Evolutionary conservation across 2,888 invertebrate genomes (phyloP), one percentile per base, ranked within the genome.

Genomic region (Euspilapteryx auroguttella): DNA sequence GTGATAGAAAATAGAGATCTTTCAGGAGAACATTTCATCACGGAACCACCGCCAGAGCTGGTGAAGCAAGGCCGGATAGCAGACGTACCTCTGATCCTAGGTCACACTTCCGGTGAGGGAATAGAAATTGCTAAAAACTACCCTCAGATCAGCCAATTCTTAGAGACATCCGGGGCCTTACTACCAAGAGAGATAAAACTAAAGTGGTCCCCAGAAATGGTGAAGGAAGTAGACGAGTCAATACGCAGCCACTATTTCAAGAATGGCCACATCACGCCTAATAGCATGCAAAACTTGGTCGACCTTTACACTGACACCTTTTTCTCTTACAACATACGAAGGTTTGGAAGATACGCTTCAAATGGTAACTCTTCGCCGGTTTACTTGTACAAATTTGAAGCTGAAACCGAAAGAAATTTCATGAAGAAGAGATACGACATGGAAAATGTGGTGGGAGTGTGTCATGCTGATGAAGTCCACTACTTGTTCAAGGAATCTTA

Each of bases 401-500:
- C 57, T 4, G 71, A 71, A 45, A 62, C 65, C 9, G 71, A 68
- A 27, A 49, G 73, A 26, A 73, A 69, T 40, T 47, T 48, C 29
- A 51, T 56, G 9, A 73, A 73, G 41, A 55, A 44, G 25, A 35
- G 42, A 24, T 73, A 73, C 30, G 54, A 64, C 23, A 58, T 73
- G 62, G 49, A 63, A 3, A 31, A 38, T 3, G 29, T 57, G 2
- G 35, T 49, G 27, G 75, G 73, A 2, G 69, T 63, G 2, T 75
- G 75, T 37, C 75, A 75, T 35, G 50, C 64, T 2, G 75, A 75
- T 31, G 75, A 75, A 2, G 39, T 71, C 13, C 49, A 49, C 3
- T 75, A 73, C 35, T 44, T 63, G 2, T 75, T 75, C 27, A 50
- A n/a, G n/a, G n/a, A n/a, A n/a, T n/a, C n/a, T n/a, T n/a, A 73